A percentile compares a stretch with the other conserved stretches of the same genome.
Evolutionary conservation across 2,113 vertebrate species (phyloP).

Genomic region (Chiloscyllium plagiosum): DNA sequence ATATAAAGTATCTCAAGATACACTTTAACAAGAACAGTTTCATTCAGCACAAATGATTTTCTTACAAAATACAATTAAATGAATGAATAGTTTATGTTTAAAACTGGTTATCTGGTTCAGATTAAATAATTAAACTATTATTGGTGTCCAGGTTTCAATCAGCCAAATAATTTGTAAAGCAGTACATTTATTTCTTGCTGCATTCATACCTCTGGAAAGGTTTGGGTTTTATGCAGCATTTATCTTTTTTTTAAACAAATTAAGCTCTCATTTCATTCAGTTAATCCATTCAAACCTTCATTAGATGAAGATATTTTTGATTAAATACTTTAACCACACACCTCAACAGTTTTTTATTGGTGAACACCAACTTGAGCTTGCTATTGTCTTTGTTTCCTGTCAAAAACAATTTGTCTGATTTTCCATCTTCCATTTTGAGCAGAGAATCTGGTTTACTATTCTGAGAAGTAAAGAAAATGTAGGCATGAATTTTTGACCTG

Average conservation of each 20-base stretch:
- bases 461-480: conserved; percentile 56
- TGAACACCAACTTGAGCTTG: conserved; percentile 86
- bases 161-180: not conserved
- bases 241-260: not conserved
- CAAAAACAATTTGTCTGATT: conserved; percentile 73
- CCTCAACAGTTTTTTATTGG: conserved; percentile 84
- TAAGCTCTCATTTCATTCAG: not conserved
- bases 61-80: not conserved
- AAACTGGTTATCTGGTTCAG: not conserved
- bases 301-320: not conserved
- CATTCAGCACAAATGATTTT: not conserved
- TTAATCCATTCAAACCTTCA: not conserved
- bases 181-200: not conserved
- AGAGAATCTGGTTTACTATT: conserved; percentile 97
- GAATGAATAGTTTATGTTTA: not conserved
- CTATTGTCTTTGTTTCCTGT: conserved; percentile 76
- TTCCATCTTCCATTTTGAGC: conserved; percentile 96
- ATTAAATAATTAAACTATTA: not conserved
- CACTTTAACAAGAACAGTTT: not conserved
- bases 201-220: not conserved
- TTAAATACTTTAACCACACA: conserved; percentile 51
- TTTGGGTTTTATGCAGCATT: not conserved
- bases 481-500: not conserved
- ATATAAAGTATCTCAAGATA: no score
- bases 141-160: not conserved